phyloP scores from a whole-genome alignment of 2,113 vertebrate species.

The Gorilla gorilla region DNA sequence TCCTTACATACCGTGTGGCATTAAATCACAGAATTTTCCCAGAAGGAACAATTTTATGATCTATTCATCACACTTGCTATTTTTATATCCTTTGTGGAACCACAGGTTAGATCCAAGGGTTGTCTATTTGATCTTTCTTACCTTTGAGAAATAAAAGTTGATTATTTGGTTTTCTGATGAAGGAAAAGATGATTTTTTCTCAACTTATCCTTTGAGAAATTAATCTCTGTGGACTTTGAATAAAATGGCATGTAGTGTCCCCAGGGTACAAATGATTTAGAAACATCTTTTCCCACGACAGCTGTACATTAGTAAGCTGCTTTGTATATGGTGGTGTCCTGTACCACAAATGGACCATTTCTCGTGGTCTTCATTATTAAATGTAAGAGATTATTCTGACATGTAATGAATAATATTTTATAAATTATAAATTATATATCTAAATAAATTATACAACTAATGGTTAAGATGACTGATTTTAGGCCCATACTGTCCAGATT shows the following conservation, averaged over 20 bases:
- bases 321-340: neutral
- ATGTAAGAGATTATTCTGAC: neutral
- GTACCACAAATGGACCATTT: neutral
- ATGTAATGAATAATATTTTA: neutral
- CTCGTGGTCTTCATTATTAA: neutral
- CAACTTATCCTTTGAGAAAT: neutral
- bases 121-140: constrained; percentile 1
- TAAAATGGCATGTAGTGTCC: neutral
- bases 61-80: neutral
- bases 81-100: constrained; percentile 22
- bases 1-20: neutral
- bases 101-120: neutral
- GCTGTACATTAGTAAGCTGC: neutral
- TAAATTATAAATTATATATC: neutral
- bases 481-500: neutral
- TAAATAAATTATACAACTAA: neutral
- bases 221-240: neutral
- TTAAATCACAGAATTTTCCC: constrained; percentile 2
- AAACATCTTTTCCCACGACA: neutral
- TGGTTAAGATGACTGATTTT: neutral
- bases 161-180: constrained; percentile 46
- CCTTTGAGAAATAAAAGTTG: constrained; percentile 38
- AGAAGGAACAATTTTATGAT: neutral
- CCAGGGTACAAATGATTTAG: neutral
- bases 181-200: neutral